Conservation (phyloP, 2,113 vertebrate genomes). For the Xiphias gladius region DNA sequence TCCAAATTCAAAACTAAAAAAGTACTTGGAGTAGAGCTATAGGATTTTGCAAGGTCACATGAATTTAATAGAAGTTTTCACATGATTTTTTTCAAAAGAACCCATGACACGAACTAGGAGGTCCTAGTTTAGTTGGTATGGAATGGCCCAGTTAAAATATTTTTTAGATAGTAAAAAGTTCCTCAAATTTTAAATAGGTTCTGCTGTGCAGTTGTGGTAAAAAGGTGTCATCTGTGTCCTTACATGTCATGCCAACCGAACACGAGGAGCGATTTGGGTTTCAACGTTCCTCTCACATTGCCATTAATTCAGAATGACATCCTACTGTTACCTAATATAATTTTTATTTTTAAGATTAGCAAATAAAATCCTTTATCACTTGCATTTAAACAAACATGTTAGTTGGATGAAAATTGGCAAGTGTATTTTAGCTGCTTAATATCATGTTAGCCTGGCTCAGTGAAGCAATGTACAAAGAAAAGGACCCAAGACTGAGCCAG, state of each 20-base stretch:
- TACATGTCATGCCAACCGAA: not conserved
- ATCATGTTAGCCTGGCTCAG: conserved; percentile 4
- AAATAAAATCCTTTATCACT: not conserved
- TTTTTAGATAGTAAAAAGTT: not conserved
- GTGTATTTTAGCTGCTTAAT: not conserved
- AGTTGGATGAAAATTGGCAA: not conserved
- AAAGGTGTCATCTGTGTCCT: not conserved
- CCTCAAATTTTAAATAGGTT: conserved; percentile 6
- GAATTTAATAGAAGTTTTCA: too few species aligned
- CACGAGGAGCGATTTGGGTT: not conserved
- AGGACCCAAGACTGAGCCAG: not conserved
- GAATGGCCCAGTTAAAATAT: not conserved
- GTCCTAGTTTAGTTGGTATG: too few species aligned
- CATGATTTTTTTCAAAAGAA: too few species aligned
- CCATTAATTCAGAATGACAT: not conserved
- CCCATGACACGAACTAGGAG: too few species aligned
- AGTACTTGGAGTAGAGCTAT: too few species aligned
- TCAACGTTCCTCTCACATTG: conserved; percentile 5
- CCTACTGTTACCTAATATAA: not conserved
- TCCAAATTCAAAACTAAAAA: too few species aligned
- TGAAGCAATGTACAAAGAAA: not conserved
- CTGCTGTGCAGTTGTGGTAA: not conserved
- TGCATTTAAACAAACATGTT: not conserved
- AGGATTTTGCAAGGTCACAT: too few species aligned
- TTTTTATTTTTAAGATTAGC: not conserved